Percentiles rank a stretch among this genome's conserved stretches.
phyloP scores from a whole-genome alignment of 1,140 invertebrate species.

The Drosophila persimilis region DNA sequence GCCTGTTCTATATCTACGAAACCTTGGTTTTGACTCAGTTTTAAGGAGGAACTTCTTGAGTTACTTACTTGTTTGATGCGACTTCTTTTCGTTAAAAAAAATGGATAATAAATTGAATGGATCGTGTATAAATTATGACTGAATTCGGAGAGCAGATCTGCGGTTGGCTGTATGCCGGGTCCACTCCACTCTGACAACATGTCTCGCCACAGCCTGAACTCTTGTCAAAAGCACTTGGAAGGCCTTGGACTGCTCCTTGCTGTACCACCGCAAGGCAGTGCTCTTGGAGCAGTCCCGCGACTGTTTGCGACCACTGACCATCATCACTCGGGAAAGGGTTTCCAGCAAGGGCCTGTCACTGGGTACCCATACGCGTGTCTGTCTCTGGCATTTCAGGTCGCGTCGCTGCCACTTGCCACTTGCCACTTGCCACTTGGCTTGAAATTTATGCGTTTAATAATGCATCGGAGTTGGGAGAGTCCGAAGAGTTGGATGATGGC shows the following conservation, averaged over 20 bases:
- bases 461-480: constrained; percentile 32
- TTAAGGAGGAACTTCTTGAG: too few species aligned
- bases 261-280: constrained; percentile 15
- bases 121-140: background rate
- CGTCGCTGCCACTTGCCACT: constrained; percentile 41
- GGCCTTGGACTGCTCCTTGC: background rate
- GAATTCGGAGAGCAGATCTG: constrained; percentile 34
- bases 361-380: constrained; percentile 9
- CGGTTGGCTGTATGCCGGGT: constrained; percentile 22
- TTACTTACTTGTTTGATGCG: too few species aligned
- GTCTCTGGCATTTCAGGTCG: constrained; percentile 32
- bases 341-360: background rate
- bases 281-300: background rate
- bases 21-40: too few species aligned
- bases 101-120: constrained; percentile 3
- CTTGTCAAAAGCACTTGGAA: constrained; percentile 66
- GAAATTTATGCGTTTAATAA: constrained; percentile 61
- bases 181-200: too few species aligned
- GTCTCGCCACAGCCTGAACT: constrained; percentile 6
- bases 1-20: too few species aligned
- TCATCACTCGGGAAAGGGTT: constrained; percentile 13
- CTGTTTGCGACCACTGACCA: constrained; percentile 47
- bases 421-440: constrained; percentile 44
- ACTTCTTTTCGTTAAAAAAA: too few species aligned
- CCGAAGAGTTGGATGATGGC: constrained; percentile 10